phyloP scores from a whole-genome alignment of 2,888 invertebrate genomes.

The Epistrophe eligans region DNA sequence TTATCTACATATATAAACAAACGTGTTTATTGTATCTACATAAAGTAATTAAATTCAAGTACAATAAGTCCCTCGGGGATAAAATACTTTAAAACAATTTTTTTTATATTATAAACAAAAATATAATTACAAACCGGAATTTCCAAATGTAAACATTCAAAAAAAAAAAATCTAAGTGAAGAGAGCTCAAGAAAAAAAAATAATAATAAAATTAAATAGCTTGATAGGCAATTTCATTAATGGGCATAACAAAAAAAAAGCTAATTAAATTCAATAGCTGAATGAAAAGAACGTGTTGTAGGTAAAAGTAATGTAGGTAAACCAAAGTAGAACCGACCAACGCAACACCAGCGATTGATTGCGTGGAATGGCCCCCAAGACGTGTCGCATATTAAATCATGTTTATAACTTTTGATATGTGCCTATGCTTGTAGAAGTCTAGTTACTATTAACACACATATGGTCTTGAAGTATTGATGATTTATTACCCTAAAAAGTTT shows the following conservation, averaged over 20 bases:
- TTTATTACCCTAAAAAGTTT: constrained; percentile 33
- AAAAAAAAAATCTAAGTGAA: background rate
- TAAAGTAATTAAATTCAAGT: background rate
- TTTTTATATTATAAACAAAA: background rate
- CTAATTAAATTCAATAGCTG: constrained; percentile 21
- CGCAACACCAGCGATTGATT: background rate
- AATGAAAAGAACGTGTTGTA: background rate
- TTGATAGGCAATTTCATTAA: constrained; percentile 32
- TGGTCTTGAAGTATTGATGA: constrained; percentile 33
- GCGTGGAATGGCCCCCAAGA: background rate
- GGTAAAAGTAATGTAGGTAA: background rate
- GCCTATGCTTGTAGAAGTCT: background rate
- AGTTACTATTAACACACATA: background rate
- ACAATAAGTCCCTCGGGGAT: background rate
- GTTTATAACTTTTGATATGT: background rate
- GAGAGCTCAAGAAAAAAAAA: background rate
- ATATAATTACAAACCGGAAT: background rate
- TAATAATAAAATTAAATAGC: background rate
- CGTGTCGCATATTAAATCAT: constrained; percentile 24
- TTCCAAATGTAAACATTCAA: background rate
- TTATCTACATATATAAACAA: background rate
- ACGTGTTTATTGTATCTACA: too few relatives aligned
- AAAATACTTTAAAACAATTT: background rate
- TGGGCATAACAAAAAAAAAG: constrained; percentile 2
- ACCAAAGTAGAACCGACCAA: constrained; percentile 10